These are phyloP conservation scores for Hippocampus barbouri DNA, from an alignment of 2,113 vertebrate genomes.

Conservation along the genomic window DNA sequence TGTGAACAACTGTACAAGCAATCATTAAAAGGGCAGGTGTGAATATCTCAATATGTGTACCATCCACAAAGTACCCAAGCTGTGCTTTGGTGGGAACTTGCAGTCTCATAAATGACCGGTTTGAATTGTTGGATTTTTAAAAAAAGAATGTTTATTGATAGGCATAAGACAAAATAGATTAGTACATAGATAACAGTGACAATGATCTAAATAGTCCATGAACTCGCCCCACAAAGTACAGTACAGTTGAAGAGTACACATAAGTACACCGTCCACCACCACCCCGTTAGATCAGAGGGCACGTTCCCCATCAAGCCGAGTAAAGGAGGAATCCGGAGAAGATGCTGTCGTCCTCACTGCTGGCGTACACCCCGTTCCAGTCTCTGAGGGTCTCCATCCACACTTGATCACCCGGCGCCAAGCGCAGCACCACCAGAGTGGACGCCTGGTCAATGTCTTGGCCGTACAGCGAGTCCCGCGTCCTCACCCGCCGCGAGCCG, in stretches of 20 bases:
- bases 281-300: background rate
- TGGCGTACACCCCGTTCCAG: constrained; percentile 89
- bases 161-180: background rate
- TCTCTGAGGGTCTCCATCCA: constrained; percentile 92
- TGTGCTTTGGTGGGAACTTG: background rate
- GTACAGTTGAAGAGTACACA: constrained; percentile 11
- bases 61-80: too few relatives aligned
- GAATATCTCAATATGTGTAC: too few relatives aligned
- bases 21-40: too few relatives aligned
- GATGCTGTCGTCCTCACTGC: constrained; percentile 89
- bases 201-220: constrained; percentile 3
- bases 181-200: constrained; percentile 4
- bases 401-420: constrained; percentile 83
- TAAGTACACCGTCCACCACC: background rate
- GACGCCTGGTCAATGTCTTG: constrained; percentile 96
- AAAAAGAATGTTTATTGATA: constrained; percentile 2
- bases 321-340: constrained; percentile 94
- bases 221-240: background rate
- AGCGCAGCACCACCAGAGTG: constrained; percentile 80
- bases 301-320: constrained; percentile 48
- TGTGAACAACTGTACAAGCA: too few relatives aligned
- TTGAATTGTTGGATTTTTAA: background rate
- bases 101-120: background rate
- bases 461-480: constrained; percentile 86
- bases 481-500: constrained; percentile 78